Evolutionary conservation across 1,140 invertebrate species (phyloP).

Genomic region (Neelides sp.): DNA sequence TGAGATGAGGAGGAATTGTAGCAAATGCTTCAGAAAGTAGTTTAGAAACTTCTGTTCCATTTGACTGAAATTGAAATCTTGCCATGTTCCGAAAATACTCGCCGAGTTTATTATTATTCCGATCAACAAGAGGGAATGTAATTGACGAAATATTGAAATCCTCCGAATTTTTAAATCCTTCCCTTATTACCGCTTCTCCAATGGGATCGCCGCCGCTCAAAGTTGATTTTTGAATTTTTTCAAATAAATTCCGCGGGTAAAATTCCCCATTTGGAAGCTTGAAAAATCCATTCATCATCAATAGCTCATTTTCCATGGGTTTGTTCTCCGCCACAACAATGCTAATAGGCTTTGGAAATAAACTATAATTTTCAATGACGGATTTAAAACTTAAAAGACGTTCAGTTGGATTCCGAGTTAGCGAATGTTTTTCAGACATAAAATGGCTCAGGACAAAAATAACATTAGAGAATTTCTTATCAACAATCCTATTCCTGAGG

Average conservation of each 20-base stretch:
- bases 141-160: conserved; percentile 4
- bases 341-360: conserved; percentile 12
- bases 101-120: conserved; percentile 3
- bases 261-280: conserved; percentile 15
- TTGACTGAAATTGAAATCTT: neutral
- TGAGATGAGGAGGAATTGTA: neutral
- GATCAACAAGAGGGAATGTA: neutral
- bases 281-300: conserved; percentile 9
- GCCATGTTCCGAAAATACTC: conserved; percentile 4
- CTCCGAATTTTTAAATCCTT: conserved; percentile 9
- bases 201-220: neutral
- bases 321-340: conserved; percentile 12
- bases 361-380: conserved; percentile 11
- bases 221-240: conserved; percentile 6
- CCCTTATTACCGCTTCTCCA: conserved; percentile 7
- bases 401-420: neutral
- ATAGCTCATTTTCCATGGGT: neutral
- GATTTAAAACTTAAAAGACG: conserved; percentile 3
- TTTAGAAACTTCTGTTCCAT: conserved; percentile 1
- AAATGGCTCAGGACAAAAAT: conserved; percentile 16
- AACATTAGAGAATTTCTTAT: conserved; percentile 16
- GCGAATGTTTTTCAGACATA: conserved; percentile 6
- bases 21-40: neutral
- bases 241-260: conserved; percentile 14
- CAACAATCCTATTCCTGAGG: conserved; percentile 9